Percentiles rank a stretch among this genome's conserved stretches.
phyloP scores from a whole-genome alignment of 2,113 vertebrate genomes.

The Pyrgilauda ruficollis region DNA sequence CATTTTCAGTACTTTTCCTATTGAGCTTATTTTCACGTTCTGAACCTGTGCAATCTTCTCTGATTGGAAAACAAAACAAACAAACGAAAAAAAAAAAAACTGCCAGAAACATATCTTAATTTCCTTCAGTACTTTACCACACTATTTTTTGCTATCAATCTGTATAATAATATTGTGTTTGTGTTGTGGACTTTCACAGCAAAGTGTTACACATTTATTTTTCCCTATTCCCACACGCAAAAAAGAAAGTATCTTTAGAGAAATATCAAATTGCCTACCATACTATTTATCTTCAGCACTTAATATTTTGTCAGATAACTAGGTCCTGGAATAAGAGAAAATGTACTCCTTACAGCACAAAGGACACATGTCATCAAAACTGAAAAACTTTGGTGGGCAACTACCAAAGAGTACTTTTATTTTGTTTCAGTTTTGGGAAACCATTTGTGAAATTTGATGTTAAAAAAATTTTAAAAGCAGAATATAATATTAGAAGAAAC shows the following conservation, averaged over 20 bases:
- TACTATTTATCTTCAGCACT: neutral
- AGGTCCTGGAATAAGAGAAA: neutral
- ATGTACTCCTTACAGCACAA: neutral
- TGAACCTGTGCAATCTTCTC: neutral
- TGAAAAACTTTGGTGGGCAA: neutral
- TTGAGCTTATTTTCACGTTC: neutral
- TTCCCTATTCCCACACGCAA: neutral
- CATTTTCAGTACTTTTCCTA: neutral
- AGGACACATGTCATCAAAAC: neutral
- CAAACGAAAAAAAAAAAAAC: neutral
- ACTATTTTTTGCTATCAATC: neutral
- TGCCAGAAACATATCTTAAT: neutral
- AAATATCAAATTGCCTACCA: neutral
- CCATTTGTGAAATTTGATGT: neutral
- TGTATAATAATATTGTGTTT: neutral
- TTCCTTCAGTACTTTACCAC: neutral
- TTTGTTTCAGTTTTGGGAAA: neutral
- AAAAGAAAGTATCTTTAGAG: neutral
- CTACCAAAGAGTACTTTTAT: neutral
- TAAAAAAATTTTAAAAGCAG: neutral
- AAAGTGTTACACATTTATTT: neutral
- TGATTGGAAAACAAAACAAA: neutral
- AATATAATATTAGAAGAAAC: neutral
- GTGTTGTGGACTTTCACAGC: neutral
- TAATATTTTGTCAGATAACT: neutral